Evolutionary conservation across 2,888 invertebrate species (phyloP).

Genomic region (Drosophila kokeensis): DNA sequence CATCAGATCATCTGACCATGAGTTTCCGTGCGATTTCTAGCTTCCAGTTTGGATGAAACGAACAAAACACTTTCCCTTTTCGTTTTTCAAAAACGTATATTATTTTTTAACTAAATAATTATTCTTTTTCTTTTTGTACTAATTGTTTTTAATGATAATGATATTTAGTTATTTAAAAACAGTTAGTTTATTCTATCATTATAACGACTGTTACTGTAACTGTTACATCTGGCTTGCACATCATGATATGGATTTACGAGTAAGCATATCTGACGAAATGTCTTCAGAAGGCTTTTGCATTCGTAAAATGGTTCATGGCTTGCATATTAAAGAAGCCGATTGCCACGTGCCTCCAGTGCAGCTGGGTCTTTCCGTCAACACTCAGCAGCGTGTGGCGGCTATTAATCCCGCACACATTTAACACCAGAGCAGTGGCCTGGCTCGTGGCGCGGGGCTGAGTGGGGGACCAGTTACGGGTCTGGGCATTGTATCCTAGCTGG

Average conservation of each 20-base stretch:
- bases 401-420: conserved; percentile 74
- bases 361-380: conserved; percentile 19
- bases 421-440: conserved; percentile 30
- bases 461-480: not conserved
- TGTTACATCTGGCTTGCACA: not conserved
- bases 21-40: not conserved
- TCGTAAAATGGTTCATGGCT: conserved; percentile 1
- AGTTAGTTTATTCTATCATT: not conserved
- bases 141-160: not conserved
- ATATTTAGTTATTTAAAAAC: not conserved
- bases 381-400: conserved; percentile 59
- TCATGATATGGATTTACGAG: conserved; percentile 3
- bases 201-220: not conserved
- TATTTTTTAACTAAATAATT: not conserved
- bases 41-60: not conserved
- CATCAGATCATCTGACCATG: conserved; percentile 32
- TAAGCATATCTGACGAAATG: not conserved
- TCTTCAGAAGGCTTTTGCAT: not conserved
- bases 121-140: not conserved
- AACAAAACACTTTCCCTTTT: not conserved
- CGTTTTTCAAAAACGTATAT: not conserved
- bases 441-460: not conserved
- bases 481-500: conserved; percentile 27
- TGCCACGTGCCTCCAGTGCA: conserved; percentile 8
- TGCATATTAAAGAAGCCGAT: conserved; percentile 4